phyloP scores from a whole-genome alignment of 1,140 invertebrate species.

The Dryas iulia region DNA sequence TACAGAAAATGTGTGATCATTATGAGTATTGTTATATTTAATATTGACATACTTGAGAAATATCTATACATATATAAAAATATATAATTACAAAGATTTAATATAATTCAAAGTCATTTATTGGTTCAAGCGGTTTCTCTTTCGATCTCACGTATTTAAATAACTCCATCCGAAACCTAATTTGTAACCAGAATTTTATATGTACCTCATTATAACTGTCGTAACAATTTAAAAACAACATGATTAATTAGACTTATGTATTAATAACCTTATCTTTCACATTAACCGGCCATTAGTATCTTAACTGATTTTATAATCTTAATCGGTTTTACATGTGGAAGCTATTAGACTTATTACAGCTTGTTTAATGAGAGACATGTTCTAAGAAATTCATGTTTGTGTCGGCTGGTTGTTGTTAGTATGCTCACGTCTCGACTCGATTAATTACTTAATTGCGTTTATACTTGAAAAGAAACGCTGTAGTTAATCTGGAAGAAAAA shows the following conservation, averaged over 20 bases:
- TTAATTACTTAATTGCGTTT: constrained; percentile 33
- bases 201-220: not conserved
- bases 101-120: too few relatives aligned
- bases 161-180: too few relatives aligned
- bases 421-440: constrained; percentile 26
- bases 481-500: too few relatives aligned
- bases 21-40: not conserved
- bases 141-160: too few relatives aligned
- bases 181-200: too few relatives aligned
- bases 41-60: not conserved
- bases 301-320: constrained; percentile 8
- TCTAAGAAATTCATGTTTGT: constrained; percentile 27
- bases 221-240: not conserved
- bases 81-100: not conserved
- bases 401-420: constrained; percentile 22
- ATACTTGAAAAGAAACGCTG: constrained; percentile 22
- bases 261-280: not conserved
- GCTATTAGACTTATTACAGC: constrained; percentile 22
- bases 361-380: constrained; percentile 27
- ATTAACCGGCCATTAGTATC: not conserved
- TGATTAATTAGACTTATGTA: not conserved
- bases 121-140: too few relatives aligned
- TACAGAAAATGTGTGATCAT: not conserved
- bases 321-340: constrained; percentile 17
- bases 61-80: not conserved